Percentiles rank a stretch among this genome's conserved stretches.
Conservation (phyloP, 1,140 invertebrate species). For the Halesus radiatus region DNA sequence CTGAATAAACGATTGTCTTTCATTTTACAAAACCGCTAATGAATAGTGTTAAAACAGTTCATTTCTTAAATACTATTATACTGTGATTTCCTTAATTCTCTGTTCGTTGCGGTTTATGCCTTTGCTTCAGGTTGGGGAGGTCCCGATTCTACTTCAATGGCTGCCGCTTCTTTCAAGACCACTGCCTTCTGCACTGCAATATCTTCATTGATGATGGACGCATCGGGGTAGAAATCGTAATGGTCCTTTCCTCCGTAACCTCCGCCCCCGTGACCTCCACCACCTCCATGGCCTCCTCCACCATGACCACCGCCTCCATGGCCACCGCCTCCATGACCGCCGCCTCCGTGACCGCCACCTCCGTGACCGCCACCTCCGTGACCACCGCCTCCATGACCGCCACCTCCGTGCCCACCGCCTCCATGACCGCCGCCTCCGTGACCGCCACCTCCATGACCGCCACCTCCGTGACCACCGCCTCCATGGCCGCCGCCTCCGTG, state of each 20-base stretch:
- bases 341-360: neutral
- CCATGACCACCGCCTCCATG: constrained; percentile 48
- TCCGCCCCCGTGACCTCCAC: constrained; percentile 59
- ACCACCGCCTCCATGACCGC: constrained; percentile 28
- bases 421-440: constrained; percentile 10
- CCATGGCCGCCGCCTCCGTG: neutral
- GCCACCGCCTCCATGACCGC: constrained; percentile 5
- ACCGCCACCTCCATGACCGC: neutral
- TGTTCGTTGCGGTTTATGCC: no score
- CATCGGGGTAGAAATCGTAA: neutral
- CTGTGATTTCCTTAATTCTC: no score
- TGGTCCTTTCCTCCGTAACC: constrained; percentile 9
- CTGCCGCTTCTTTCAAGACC: neutral
- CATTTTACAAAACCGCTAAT: no score
- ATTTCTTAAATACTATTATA: no score
- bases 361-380: neutral
- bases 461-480: constrained; percentile 9
- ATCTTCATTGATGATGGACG: neutral
- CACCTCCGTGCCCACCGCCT: constrained; percentile 46
- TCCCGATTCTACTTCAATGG: neutral
- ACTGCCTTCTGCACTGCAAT: neutral
- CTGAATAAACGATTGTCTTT: no score
- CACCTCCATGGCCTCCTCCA: constrained; percentile 8
- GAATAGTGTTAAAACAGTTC: no score
- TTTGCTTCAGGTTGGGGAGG: no score